phyloP scores from a whole-genome alignment of 1,140 invertebrate genomes.

The Rhopalosiphum maidis region DNA sequence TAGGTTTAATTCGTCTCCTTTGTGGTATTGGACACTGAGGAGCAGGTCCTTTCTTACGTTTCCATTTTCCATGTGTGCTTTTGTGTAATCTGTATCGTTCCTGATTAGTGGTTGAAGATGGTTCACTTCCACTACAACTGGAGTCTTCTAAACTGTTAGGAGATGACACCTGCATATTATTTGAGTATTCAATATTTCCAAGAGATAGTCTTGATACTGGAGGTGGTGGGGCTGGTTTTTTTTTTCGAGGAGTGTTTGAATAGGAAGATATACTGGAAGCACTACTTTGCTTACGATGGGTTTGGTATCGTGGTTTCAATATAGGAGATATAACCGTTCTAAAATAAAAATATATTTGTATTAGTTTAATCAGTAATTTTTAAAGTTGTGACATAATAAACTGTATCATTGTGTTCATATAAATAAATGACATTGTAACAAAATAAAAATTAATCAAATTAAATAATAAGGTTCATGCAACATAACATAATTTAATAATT shows the following conservation, averaged over 20 bases:
- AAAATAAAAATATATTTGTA: not conserved
- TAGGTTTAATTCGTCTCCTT: conserved; percentile 68
- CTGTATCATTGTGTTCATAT: not conserved
- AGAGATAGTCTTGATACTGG: conserved; percentile 4
- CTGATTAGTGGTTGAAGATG: not conserved
- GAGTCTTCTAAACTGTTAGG: conserved; percentile 47
- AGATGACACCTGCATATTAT: not conserved
- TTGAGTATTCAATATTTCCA: not conserved
- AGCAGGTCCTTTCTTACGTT: conserved; percentile 79
- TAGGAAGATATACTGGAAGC: conserved; percentile 44
- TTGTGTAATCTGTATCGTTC: conserved; percentile 63
- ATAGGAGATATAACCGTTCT: conserved; percentile 42
- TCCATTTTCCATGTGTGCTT: conserved; percentile 73
- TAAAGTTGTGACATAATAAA: not conserved
- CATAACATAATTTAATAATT: too few species aligned
- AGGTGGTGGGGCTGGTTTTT: conserved; percentile 44
- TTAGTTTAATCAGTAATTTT: not conserved
- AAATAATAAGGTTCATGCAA: not conserved
- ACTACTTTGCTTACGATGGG: conserved; percentile 49
- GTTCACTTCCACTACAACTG: conserved; percentile 52
- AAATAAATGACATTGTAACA: not conserved
- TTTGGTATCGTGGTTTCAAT: conserved; percentile 16
- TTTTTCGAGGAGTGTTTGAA: conserved; percentile 43
- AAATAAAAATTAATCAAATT: not conserved
- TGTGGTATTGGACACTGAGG: conserved; percentile 77